Conservation (phyloP, 2,888 invertebrate species). For the Ischnus inquisitorius region DNA sequence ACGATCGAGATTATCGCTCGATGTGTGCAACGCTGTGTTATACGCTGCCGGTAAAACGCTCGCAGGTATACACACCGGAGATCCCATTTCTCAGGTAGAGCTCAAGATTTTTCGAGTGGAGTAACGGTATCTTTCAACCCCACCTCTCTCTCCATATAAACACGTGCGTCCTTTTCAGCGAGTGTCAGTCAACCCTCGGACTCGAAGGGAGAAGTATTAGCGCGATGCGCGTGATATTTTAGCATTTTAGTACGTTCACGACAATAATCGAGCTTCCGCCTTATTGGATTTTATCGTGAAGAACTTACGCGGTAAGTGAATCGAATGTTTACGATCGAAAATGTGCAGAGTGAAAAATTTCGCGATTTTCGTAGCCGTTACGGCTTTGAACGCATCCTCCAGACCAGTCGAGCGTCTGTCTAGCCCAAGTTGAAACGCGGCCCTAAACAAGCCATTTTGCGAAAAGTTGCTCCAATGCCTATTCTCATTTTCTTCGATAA, state of each 20-base stretch:
- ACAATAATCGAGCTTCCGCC: neutral
- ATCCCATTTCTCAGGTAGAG: constrained; percentile 3
- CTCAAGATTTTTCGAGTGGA: neutral
- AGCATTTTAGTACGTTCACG: neutral
- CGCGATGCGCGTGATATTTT: neutral
- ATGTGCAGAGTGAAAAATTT: neutral
- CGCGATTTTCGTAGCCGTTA: neutral
- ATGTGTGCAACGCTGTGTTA: too few species aligned
- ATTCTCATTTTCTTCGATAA: neutral
- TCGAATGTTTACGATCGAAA: neutral
- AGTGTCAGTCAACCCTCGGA: constrained; percentile 25
- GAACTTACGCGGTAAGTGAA: neutral
- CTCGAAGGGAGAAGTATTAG: constrained; percentile 22
- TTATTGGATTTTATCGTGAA: neutral
- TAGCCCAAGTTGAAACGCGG: neutral
- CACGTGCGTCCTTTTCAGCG: neutral
- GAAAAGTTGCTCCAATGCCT: neutral
- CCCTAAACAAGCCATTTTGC: constrained; percentile 1
- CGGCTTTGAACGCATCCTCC: neutral
- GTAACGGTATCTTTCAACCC: constrained; percentile 19
- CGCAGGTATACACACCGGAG: neutral
- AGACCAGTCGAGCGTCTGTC: neutral
- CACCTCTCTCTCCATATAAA: neutral
- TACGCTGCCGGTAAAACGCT: neutral
- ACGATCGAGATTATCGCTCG: constrained; percentile 4